Evolutionary conservation across 2,797 vertebrate genomes (phyloP), one percentile per base, ranked within the genome.

Genomic region (Danio jaintianensis): DNA sequence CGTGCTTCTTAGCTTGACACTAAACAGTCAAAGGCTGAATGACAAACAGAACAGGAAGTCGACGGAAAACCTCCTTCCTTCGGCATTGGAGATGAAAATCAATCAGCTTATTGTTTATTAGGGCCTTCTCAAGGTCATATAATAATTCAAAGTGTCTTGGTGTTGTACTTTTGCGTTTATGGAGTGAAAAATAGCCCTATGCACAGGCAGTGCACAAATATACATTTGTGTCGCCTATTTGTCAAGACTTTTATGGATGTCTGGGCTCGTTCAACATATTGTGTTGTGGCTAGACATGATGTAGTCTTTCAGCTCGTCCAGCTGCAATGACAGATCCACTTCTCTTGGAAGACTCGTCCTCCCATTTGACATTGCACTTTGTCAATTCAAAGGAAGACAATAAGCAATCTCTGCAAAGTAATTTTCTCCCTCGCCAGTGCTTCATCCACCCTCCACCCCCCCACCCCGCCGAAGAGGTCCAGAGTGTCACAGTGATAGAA

Each of bases 1-100:
- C 52, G 56, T 58, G 80, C 73, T 67, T 74, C 29, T 81, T 84
- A 50, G 86, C 78, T 81, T 69, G 68, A 75, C 75, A 84, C 75
- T 4, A 68, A 78, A 69, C 8, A 67, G 52, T 73, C 80, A 79
- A 80, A 50, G 53, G 69, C 58, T 61, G 55, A 78, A 76, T 16
- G 69, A 84, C 84, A 80, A 59, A 81, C 48, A 81, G 40, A 75
- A 74, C 16, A 52, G 42, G 42, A 82, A 63, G 64, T 83, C 56
- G 75, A 78, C 78, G 76, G 70, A 80, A 52, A 53, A 18, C 82
- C 38, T 12, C 55, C 36, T 84, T 73, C 22, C 47, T 66, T 86
- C 85, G 40, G 38, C 13, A 73, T 29, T 43, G 75, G 71, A 79
- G 69, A 53, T 80, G 50, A 78, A 81, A 85, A 42, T 81, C 38